Evolutionary conservation across 2,113 vertebrate species (phyloP), one percentile per base, ranked within the genome.

Genomic region (human): DNA sequence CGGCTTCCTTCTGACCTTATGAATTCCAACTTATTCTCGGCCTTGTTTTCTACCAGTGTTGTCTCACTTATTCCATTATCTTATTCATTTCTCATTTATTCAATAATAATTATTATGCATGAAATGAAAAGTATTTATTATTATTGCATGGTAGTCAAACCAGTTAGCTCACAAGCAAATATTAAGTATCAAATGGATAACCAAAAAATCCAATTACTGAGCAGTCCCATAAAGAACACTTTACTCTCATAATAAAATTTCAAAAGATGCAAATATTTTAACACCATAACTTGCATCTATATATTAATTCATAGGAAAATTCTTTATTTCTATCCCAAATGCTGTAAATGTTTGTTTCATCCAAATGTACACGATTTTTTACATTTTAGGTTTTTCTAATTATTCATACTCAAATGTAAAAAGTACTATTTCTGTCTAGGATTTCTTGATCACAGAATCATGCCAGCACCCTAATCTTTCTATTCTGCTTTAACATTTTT

Each of bases 1-100:
- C n/a, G 55, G 48, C 13, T 91, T 90, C 76, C 85, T 23, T 89
- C 88, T 93, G 88, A 94, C 90, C 90, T 95, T 92, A 64, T 25
- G 45, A 96, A 93, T 97, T 89, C 70, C 84, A 59, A 10, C 61
- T 84, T 23, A 40, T 13, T 18, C 52, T 86, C 73, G 70, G 48
- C 11, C 50, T 93, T 64, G 17, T 76, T 43, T 84, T 76, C 76
- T 30, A 40, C 40, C 5, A 55, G 0, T 66, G 8, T 52, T 75
- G 18, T 27, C 48, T 93, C 45, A 55, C 2, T 82, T 89, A 40
- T 25, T 6, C 5, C 22, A 11, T 68, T 73, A 27, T 61, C 5
- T 55, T 40, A 79, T 20, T 84, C 43, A 57, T 75, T 92, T 70
- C 13, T 70, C 52, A 35, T 52, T 84, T 40, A 40, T 40, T 70